These are phyloP conservation scores for Glaucopsyche alexis DNA, from an alignment of 2,888 invertebrate species.

Conservation along the genomic window DNA sequence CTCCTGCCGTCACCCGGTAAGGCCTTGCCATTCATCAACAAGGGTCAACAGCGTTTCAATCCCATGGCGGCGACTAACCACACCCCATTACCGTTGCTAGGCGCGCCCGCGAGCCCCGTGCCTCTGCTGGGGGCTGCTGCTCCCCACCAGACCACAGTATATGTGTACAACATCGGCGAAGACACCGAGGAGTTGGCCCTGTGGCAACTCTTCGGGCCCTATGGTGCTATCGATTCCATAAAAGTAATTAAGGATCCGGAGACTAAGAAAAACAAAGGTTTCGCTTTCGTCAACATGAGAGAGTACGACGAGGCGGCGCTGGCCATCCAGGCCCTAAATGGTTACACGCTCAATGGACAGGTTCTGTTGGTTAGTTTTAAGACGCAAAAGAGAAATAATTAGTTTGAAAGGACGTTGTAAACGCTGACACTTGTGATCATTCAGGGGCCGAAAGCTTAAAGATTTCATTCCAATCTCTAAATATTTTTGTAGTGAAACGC, in stretches of 20 bases:
- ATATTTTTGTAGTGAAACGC: conserved; percentile 73
- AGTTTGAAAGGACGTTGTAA: conserved; percentile 65
- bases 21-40: conserved; percentile 75
- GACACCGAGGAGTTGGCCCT: conserved; percentile 75
- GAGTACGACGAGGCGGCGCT: conserved; percentile 78
- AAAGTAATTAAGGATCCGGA: conserved; percentile 78
- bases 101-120: conserved; percentile 70
- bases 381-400: conserved; percentile 77
- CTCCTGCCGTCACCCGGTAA: conserved; percentile 74
- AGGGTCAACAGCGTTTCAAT: conserved; percentile 75
- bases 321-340: conserved; percentile 78
- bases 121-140: conserved; percentile 64
- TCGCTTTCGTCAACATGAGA: conserved; percentile 78
- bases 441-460: conserved; percentile 71
- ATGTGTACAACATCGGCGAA: conserved; percentile 77
- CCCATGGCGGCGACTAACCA: conserved; percentile 75
- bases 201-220: conserved; percentile 78
- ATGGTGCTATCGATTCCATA: conserved; percentile 77
- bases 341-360: conserved; percentile 78
- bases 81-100: conserved; percentile 67
- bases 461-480: conserved; percentile 79
- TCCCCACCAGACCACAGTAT: conserved; percentile 75
- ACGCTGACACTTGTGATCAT: conserved; percentile 69
- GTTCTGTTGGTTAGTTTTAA: conserved; percentile 80
- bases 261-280: conserved; percentile 78